Evolutionary conservation across 2,888 invertebrate species (phyloP), one percentile per base, ranked within the genome.

Genomic region (Corythucha ciliata): DNA sequence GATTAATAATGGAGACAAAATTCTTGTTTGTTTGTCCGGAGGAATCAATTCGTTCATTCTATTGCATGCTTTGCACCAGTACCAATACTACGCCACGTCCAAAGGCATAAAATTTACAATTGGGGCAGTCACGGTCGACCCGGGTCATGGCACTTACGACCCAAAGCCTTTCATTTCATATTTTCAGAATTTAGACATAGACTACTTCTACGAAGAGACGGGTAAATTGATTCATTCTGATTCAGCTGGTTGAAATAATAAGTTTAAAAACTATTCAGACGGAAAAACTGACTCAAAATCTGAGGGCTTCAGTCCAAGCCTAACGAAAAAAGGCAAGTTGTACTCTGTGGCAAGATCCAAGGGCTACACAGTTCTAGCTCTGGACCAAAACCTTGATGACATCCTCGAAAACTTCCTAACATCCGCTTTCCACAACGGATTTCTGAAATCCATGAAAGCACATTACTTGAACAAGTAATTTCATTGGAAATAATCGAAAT

Each of bases 341-440:
- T 86, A 87, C 66, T 72, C 78, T 0, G 75, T 83, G 24, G 88
- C 88, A 1, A 75, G 81, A 56, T 74, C 78, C 49, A 80, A 84
- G 61, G 80, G 81, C 1, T 92, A 86, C 71, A 85, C 88, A 65
- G 90, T 90, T 2, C 72, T 89, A n/a, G 90, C 89, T 0, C 71
- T 91, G 26, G 90, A 87, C 2, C 90, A 91, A 66, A 83, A 84
- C 66, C 70, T 91, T 46, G 90, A 91, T 68, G 86, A 87, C 67
- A 73, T 90, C 4, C 81, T 86, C 21, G 80, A 85, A 63, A 82
- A 81, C 56, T 89, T 92, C 68, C 69, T 91, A 54, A 79, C 86
- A 63, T 82, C 85, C 1, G 77, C 83, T 10, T 81, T 91, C 65
- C 83, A 87, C 64, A 83, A 80, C 60, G 89, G 88, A n/a, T 73